Evolutionary conservation across 2,888 invertebrate genomes (phyloP).

Genomic region (Alloscopus bannaensis): DNA sequence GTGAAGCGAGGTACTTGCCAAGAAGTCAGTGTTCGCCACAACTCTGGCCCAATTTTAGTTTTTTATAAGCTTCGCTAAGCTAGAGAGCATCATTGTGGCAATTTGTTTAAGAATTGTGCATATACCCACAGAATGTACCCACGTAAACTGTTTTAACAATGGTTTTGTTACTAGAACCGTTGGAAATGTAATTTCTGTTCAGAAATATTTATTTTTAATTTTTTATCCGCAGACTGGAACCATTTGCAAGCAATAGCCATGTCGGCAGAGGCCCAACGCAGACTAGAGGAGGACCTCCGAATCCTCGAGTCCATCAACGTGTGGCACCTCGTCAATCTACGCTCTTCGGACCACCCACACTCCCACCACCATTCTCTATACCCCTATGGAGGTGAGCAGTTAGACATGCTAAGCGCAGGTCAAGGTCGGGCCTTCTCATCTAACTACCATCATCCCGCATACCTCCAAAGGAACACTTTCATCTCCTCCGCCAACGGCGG

Average conservation of each 20-base stretch:
- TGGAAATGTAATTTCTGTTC: no score
- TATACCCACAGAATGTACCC: no score
- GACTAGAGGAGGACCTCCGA: constrained; percentile 51
- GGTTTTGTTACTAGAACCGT: no score
- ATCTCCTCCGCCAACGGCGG: constrained; percentile 12
- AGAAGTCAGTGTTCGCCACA: no score
- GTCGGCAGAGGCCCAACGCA: constrained; percentile 40
- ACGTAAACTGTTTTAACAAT: no score
- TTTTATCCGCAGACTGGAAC: constrained; percentile 55
- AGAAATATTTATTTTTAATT: no score
- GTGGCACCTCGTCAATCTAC: constrained; percentile 58
- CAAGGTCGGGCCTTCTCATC: constrained; percentile 16
- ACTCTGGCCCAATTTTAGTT: no score
- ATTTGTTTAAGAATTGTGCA: no score
- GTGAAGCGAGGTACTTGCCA: no score
- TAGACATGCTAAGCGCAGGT: constrained; percentile 25
- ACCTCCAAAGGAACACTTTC: constrained; percentile 27
- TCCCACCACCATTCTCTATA: constrained; percentile 42
- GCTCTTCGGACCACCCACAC: constrained; percentile 21
- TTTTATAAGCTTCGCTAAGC: no score
- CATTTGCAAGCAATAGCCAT: constrained; percentile 54
- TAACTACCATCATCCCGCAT: constrained; percentile 6
- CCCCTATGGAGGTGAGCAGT: constrained; percentile 24
- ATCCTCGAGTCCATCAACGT: constrained; percentile 57
- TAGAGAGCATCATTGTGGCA: no score